Evolutionary conservation across 2,888 invertebrate species (phyloP).

Genomic region (Dendrolimus houi): DNA sequence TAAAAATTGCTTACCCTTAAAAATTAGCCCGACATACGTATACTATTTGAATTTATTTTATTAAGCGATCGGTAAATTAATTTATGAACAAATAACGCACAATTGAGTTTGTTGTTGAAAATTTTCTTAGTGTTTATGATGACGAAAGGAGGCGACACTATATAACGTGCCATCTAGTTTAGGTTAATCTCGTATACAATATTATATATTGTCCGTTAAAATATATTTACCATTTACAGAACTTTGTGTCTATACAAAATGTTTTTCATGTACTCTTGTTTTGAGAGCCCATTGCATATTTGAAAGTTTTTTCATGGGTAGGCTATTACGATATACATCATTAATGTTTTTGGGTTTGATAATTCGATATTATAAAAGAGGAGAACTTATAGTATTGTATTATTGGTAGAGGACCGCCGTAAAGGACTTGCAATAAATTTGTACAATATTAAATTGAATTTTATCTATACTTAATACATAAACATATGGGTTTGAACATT

Average conservation of each 20-base stretch:
- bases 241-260: slow-evolving; percentile 77
- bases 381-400: slow-evolving; percentile 37
- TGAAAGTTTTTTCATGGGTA: slow-evolving; percentile 53
- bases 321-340: slow-evolving; percentile 41
- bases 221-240: slow-evolving; percentile 78
- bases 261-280: slow-evolving; percentile 77
- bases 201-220: slow-evolving; percentile 77
- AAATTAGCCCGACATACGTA: slow-evolving; percentile 34
- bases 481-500: too few species aligned
- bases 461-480: slow-evolving; percentile 17
- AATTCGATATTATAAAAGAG: slow-evolving; percentile 23
- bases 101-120: slow-evolving; percentile 60
- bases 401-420: slow-evolving; percentile 39
- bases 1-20: slow-evolving; percentile 26
- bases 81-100: slow-evolving; percentile 61
- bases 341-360: slow-evolving; percentile 36
- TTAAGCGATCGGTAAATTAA: slow-evolving; percentile 31
- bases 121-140: slow-evolving; percentile 38
- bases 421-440: slow-evolving; percentile 57
- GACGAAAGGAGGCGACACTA: slow-evolving; percentile 74
- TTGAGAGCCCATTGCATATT: slow-evolving; percentile 75
- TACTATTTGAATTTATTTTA: slow-evolving; percentile 19
- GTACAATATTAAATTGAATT: slow-evolving; percentile 46
- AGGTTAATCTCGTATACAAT: slow-evolving; percentile 78
- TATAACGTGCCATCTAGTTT: slow-evolving; percentile 77